Evolutionary conservation across 2,797 vertebrate species (phyloP).

Genomic region (Melanotaenia pygmaea): DNA sequence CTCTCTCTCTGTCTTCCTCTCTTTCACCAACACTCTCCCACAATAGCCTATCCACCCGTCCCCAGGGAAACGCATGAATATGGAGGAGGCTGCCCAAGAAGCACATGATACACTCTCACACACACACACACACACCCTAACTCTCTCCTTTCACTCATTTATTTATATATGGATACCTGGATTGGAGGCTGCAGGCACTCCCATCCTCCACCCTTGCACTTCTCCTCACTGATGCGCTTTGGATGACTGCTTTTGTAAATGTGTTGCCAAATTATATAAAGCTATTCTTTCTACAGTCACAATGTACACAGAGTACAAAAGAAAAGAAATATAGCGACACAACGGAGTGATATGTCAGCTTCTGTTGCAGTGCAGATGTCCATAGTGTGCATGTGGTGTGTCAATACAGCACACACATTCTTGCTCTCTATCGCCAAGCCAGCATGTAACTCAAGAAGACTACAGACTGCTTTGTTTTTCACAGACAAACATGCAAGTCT

Average conservation of each 20-base stretch:
- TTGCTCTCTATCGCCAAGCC: slow-evolving; percentile 43
- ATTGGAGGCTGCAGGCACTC: slow-evolving; percentile 72
- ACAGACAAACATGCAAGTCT: slow-evolving; percentile 71
- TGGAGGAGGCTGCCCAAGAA: slow-evolving; percentile 77
- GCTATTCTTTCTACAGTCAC: slow-evolving; percentile 21
- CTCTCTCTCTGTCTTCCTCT: slow-evolving; percentile 55
- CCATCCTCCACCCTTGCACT: slow-evolving; percentile 61
- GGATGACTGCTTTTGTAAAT: slow-evolving; percentile 52
- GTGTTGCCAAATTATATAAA: slow-evolving; percentile 51
- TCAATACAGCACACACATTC: slow-evolving; percentile 58
- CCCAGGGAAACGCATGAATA: slow-evolving; percentile 82
- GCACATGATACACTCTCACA: slow-evolving; percentile 68
- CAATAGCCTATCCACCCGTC: slow-evolving; percentile 78
- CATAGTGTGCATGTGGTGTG: slow-evolving; percentile 49
- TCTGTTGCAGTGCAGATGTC: slow-evolving; percentile 59
- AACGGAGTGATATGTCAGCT: slow-evolving; percentile 35
- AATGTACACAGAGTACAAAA: slow-evolving; percentile 8
- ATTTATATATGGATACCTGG: slow-evolving; percentile 80
- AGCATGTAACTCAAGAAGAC: slow-evolving; percentile 64
- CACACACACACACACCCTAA: slow-evolving; percentile 27
- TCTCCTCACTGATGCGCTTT: slow-evolving; percentile 39
- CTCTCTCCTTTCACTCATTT: slow-evolving; percentile 70
- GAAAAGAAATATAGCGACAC: slow-evolving; percentile 27
- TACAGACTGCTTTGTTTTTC: slow-evolving; percentile 73
- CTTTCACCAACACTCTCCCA: slow-evolving; percentile 70